phyloP scores from a whole-genome alignment of 2,888 invertebrate species.

The Bellardia bayeri region DNA sequence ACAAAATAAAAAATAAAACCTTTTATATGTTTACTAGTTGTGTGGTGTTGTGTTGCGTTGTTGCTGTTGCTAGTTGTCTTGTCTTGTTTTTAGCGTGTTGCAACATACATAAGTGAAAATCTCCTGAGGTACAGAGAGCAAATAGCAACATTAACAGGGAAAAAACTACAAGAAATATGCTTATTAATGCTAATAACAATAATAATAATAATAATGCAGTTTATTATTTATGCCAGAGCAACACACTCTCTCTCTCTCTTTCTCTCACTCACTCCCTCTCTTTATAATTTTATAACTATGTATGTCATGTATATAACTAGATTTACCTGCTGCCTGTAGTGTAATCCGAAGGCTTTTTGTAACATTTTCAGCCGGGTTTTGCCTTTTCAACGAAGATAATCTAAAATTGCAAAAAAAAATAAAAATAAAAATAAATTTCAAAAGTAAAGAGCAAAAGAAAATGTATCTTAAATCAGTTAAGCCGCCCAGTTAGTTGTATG shows the following conservation, averaged over 20 bases:
- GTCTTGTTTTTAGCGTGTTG: slow-evolving; percentile 45
- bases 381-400: background rate
- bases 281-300: background rate
- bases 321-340: background rate
- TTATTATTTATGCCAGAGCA: slow-evolving; percentile 54
- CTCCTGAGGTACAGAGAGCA: slow-evolving; percentile 52
- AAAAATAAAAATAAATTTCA: background rate
- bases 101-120: slow-evolving; percentile 50
- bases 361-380: background rate
- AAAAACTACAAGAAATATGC: slow-evolving; percentile 55
- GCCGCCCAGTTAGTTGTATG: background rate
- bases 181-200: slow-evolving; percentile 68
- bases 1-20: slow-evolving; percentile 30
- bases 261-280: too few species aligned
- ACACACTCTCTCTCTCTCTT: background rate
- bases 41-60: background rate
- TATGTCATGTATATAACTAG: background rate
- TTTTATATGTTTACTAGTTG: slow-evolving; percentile 36
- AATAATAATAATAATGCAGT: slow-evolving; percentile 53
- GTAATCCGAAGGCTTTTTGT: background rate
- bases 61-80: slow-evolving; percentile 7
- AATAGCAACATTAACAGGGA: slow-evolving; percentile 51
- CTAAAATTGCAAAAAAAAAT: background rate
- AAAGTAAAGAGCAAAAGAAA: background rate
- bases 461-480: slow-evolving; percentile 44